Evolutionary conservation across 2,888 invertebrate species (phyloP).

Genomic region (Ganaspis brasiliensis): DNA sequence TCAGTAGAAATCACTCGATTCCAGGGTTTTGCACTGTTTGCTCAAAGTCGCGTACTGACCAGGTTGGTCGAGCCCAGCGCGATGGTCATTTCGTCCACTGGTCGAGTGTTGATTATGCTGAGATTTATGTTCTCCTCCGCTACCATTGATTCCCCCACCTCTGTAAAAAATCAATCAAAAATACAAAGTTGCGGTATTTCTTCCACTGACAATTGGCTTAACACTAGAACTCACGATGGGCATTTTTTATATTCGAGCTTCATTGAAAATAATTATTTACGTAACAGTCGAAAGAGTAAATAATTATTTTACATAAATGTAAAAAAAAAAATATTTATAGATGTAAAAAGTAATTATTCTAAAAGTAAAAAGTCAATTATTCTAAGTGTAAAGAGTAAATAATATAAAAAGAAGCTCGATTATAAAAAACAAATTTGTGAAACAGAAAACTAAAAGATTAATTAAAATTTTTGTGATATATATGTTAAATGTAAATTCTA

Average conservation of each 20-base stretch:
- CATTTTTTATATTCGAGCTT: background rate
- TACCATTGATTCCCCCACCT: conserved; percentile 80
- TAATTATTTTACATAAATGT: too few species aligned
- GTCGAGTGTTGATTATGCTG: conserved; percentile 82
- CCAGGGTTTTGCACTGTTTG: conserved; percentile 97
- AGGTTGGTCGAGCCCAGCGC: conserved; percentile 80
- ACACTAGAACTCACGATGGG: background rate
- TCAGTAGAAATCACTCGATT: conserved; percentile 97
- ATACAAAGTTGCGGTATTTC: conserved; percentile 76
- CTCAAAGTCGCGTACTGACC: conserved; percentile 96
- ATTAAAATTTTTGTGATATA: too few species aligned
- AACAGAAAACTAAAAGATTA: too few species aligned
- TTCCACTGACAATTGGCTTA: conserved; percentile 48
- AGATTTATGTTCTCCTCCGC: conserved; percentile 79
- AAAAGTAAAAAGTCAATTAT: too few species aligned
- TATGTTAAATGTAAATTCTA: too few species aligned
- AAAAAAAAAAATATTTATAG: too few species aligned
- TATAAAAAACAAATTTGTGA: too few species aligned
- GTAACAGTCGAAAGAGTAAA: too few species aligned
- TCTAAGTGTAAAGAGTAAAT: too few species aligned
- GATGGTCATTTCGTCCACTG: conserved; percentile 81
- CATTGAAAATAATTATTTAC: background rate
- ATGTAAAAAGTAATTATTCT: too few species aligned
- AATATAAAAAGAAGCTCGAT: too few species aligned
- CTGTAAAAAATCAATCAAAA: conserved; percentile 76